Conservation (phyloP, 2,888 invertebrate species). For the Drosophila borealis region DNA sequence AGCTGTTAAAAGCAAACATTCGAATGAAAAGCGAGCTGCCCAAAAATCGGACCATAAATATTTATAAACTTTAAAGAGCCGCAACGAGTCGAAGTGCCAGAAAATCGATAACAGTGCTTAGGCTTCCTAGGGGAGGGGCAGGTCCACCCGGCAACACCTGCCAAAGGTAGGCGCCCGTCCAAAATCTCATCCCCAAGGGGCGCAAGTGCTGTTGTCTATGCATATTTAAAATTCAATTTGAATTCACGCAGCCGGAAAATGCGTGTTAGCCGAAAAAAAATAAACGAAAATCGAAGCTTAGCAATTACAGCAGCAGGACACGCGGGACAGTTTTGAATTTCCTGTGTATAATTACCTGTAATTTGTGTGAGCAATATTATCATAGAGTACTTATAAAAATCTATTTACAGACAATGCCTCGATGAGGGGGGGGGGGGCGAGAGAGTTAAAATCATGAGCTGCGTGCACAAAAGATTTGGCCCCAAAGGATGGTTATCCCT, state of each 20-base stretch:
- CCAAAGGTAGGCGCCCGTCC: too few species aligned
- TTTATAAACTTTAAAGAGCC: constrained; percentile 62
- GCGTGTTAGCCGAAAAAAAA: constrained; percentile 46
- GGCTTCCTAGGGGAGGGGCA: constrained; percentile 12
- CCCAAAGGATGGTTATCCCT: constrained; percentile 16
- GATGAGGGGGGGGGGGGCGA: too few species aligned
- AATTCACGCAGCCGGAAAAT: constrained; percentile 58
- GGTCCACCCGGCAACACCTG: constrained; percentile 15
- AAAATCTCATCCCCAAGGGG: background rate
- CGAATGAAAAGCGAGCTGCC: constrained; percentile 11
- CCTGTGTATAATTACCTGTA: constrained; percentile 12
- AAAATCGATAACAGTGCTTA: constrained; percentile 66
- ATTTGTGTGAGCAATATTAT: background rate
- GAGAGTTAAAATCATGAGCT: constrained; percentile 9
- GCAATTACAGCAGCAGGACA: constrained; percentile 37
- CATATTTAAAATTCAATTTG: constrained; percentile 78
- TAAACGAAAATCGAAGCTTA: constrained; percentile 40
- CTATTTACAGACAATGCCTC: constrained; percentile 1
- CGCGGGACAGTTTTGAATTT: background rate
- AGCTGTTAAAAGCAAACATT: constrained; percentile 9
- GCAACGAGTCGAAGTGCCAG: constrained; percentile 35
- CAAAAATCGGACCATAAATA: constrained; percentile 54
- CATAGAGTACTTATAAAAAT: background rate
- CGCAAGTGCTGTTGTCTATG: constrained; percentile 43
- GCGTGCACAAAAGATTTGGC: constrained; percentile 20